These are phyloP conservation scores for Synchiropus splendidus DNA, from an alignment of 2,113 vertebrate species.

Conservation along the genomic window DNA sequence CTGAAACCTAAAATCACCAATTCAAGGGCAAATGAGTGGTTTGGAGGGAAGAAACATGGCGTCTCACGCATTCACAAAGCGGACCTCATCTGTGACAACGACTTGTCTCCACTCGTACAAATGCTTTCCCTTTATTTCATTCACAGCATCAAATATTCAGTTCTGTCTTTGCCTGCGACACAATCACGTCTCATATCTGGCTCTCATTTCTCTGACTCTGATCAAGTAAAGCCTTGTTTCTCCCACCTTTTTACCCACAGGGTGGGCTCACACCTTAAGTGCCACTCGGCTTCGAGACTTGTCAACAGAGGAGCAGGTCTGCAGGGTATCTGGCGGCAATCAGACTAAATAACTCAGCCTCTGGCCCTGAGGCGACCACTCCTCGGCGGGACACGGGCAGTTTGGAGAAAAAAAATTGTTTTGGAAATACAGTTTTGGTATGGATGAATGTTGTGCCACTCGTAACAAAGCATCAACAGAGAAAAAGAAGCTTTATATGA, in stretches of 20 bases:
- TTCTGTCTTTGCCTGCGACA: background rate
- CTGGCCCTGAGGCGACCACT: conserved; percentile 26
- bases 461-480: too few relatives aligned
- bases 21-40: too few relatives aligned
- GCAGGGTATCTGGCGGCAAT: conserved; percentile 32
- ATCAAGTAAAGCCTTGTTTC: conserved; percentile 16
- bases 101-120: too few relatives aligned
- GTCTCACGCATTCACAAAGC: too few relatives aligned
- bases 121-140: too few relatives aligned
- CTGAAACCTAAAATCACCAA: too few relatives aligned
- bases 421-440: too few relatives aligned
- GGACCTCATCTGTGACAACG: too few relatives aligned
- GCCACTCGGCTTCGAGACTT: conserved; percentile 36
- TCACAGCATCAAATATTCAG: too few relatives aligned
- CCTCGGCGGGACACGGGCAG: conserved; percentile 25
- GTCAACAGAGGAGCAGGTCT: conserved; percentile 32
- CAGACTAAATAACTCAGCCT: conserved; percentile 45
- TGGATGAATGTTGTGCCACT: too few relatives aligned
- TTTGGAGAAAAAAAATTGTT: conserved; percentile 13
- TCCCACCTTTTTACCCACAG: conserved; percentile 9
- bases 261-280: conserved; percentile 39
- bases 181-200: background rate
- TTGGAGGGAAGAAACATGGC: too few relatives aligned
- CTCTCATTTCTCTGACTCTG: conserved; percentile 4
- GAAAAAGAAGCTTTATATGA: too few relatives aligned